Evolutionary conservation across 2,797 vertebrate genomes (phyloP).

Genomic region (Acropternis orthonyx): DNA sequence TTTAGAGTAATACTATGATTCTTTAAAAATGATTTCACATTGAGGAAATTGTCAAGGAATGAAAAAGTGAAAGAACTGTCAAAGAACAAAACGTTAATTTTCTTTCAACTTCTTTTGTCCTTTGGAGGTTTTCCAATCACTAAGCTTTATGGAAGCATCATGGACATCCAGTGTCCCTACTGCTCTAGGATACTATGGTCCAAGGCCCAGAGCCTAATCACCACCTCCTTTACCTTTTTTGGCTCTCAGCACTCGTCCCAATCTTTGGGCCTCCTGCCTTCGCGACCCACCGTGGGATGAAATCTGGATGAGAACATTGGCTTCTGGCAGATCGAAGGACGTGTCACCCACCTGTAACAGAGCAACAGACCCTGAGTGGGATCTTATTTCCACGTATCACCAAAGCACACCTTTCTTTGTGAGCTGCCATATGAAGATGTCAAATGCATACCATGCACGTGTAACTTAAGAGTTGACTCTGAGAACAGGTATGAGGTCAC

Average conservation of each 20-base stretch:
- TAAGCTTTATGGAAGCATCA: neutral
- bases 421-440: neutral
- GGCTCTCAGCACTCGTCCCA: conserved; percentile 94
- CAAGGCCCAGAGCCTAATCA: neutral
- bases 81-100: neutral
- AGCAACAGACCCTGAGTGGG: neutral
- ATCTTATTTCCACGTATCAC: neutral
- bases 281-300: conserved; percentile 97
- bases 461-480: neutral
- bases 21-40: neutral
- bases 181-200: neutral
- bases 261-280: conserved; percentile 93
- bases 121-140: neutral
- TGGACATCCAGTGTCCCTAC: neutral
- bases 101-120: neutral
- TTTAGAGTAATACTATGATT: neutral
- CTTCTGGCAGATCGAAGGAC: conserved; percentile 95
- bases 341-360: conserved; percentile 91
- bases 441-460: fast-evolving
- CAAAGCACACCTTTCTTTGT: neutral
- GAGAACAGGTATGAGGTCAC: neutral
- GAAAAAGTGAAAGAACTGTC: neutral
- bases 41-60: neutral
- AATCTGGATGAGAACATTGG: conserved; percentile 97
- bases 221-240: conserved; percentile 87